phyloP scores from a whole-genome alignment of 37 sponge, comb jelly and placozoan genomes.

The Eunapius fragilis region DNA sequence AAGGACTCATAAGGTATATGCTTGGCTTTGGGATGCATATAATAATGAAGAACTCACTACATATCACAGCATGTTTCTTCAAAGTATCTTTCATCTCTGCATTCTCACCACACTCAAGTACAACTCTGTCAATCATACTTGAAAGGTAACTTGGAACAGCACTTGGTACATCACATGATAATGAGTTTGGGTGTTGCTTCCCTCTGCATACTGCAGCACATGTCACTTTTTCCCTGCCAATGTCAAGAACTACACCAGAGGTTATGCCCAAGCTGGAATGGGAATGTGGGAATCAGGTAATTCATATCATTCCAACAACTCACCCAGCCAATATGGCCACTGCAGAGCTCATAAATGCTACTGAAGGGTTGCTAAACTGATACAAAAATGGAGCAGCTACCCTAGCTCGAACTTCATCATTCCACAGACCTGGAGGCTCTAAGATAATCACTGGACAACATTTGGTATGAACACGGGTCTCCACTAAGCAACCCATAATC shows the following conservation, averaged over 20 bases:
- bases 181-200: neutral
- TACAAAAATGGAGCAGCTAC: slow-evolving; percentile 1
- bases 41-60: neutral
- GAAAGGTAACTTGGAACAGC: neutral
- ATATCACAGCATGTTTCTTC: neutral
- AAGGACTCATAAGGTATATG: neutral
- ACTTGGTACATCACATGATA: neutral
- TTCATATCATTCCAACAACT: neutral
- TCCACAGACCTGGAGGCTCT: slow-evolving; percentile 30
- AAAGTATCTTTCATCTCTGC: slow-evolving; percentile 6
- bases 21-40: neutral
- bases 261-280: slow-evolving; percentile 8
- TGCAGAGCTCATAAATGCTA: slow-evolving; percentile 21
- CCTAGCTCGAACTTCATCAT: neutral
- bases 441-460: slow-evolving; percentile 22
- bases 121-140: neutral
- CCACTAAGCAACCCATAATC: slow-evolving; percentile 9
- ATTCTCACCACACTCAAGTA: neutral
- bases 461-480: slow-evolving; percentile 1
- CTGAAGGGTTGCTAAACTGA: slow-evolving; percentile 6
- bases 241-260: slow-evolving; percentile 26
- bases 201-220: slow-evolving; percentile 19
- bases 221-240: slow-evolving; percentile 17
- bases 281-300: neutral
- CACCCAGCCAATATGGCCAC: slow-evolving; percentile 29